phyloP scores from a whole-genome alignment of 2,888 invertebrate species.

The Drosophila meridionalis region DNA sequence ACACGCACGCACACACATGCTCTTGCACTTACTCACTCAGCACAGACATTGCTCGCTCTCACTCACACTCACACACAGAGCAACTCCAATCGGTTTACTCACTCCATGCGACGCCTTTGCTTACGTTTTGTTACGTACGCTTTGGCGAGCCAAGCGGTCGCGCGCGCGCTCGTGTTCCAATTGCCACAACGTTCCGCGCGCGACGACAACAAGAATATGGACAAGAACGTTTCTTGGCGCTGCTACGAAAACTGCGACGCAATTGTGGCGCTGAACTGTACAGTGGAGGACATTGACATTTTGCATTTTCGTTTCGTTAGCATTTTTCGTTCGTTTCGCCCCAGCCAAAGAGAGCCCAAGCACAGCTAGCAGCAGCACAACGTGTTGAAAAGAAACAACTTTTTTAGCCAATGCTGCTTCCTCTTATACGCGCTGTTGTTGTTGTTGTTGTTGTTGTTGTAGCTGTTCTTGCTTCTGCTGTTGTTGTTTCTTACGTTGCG shows the following conservation, averaged over 20 bases:
- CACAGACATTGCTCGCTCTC: background rate
- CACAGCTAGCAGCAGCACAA: conserved; percentile 29
- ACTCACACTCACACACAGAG: conserved; percentile 20
- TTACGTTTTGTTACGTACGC: conserved; percentile 42
- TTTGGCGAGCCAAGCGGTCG: conserved; percentile 31
- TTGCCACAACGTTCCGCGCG: conserved; percentile 63
- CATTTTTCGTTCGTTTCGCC: conserved; percentile 78
- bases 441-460: conserved; percentile 4
- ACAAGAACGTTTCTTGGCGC: conserved; percentile 58
- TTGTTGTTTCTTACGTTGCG: conserved; percentile 41
- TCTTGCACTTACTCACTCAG: conserved; percentile 2
- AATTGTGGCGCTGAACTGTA: conserved; percentile 79
- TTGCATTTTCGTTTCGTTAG: conserved; percentile 83
- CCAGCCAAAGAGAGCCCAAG: conserved; percentile 38
- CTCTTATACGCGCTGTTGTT: background rate
- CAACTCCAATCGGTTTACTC: conserved; percentile 33
- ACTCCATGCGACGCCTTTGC: conserved; percentile 50
- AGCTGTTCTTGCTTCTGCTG: conserved; percentile 18
- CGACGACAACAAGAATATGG: conserved; percentile 20
- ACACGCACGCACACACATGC: conserved; percentile 10
- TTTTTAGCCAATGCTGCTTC: conserved; percentile 51
- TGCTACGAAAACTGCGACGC: conserved; percentile 79
- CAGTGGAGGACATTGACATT: conserved; percentile 84
- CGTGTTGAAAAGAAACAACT: conserved; percentile 60
- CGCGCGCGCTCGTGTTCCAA: conserved; percentile 51